Percentiles rank a stretch among this genome's conserved stretches.
Conservation (phyloP, 2,888 invertebrate species). For the Nematopogon swammerdamellus region DNA sequence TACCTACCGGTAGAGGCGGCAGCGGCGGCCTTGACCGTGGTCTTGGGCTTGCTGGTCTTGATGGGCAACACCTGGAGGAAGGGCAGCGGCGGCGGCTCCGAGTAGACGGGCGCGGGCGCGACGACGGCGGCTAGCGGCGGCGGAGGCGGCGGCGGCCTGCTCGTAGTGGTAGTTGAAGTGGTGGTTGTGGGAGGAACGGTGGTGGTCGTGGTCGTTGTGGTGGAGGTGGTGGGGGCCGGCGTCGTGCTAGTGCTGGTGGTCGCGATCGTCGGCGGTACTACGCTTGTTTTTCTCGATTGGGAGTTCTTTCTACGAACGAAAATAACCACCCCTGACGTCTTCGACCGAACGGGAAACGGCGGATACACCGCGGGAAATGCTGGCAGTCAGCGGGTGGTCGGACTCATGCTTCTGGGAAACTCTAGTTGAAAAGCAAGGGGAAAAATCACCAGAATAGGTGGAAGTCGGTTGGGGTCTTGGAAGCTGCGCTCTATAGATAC, state of each 20-base stretch:
- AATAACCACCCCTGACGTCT: not conserved
- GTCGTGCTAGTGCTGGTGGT: conserved; percentile 11
- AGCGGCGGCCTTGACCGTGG: conserved; percentile 15
- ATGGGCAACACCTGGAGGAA: conserved; percentile 46
- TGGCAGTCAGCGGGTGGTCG: not conserved
- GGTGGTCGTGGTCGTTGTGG: conserved; percentile 27
- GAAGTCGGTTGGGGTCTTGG: too few relatives aligned
- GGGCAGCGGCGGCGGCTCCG: conserved; percentile 24
- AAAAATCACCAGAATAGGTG: too few relatives aligned
- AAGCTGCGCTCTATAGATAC: too few relatives aligned
- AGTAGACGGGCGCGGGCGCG: not conserved
- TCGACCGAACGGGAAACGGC: not conserved
- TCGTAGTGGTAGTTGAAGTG: conserved; percentile 35
- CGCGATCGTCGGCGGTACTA: conserved; percentile 15
- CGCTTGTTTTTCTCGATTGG: conserved; percentile 14
- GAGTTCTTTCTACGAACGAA: not conserved
- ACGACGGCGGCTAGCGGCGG: conserved; percentile 19
- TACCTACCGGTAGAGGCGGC: conserved; percentile 25
- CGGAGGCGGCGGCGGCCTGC: conserved; percentile 25
- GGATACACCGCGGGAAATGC: not conserved
- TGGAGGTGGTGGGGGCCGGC: conserved; percentile 26
- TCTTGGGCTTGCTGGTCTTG: conserved; percentile 20
- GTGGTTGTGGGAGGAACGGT: conserved; percentile 36
- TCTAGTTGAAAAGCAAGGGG: too few relatives aligned
- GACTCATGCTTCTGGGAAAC: not conserved